Conservation (phyloP, 2,888 invertebrate species). For the Acanthosepion esculentum region DNA sequence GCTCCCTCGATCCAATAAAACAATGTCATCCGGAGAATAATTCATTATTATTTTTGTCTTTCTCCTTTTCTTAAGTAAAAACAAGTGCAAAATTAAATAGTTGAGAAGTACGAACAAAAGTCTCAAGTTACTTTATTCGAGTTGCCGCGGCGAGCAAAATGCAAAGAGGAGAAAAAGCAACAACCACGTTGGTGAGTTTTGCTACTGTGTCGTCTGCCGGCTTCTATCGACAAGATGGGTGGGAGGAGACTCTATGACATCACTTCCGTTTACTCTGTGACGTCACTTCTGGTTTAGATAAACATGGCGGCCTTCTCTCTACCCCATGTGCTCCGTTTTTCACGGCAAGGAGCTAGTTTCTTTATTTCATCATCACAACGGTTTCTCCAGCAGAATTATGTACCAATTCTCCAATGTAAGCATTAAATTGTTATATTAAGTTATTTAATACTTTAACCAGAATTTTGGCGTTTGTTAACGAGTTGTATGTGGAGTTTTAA, state of each 20-base stretch:
- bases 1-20: conserved; percentile 83
- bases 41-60: neutral
- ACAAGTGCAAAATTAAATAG: neutral
- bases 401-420: neutral
- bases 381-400: neutral
- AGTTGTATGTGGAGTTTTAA: too few relatives aligned
- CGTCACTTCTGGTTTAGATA: neutral
- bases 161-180: neutral
- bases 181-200: too few relatives aligned
- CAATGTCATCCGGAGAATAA: conserved; percentile 51
- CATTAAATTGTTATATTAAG: neutral
- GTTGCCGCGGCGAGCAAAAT: neutral
- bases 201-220: conserved; percentile 38
- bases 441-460: neutral
- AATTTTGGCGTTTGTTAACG: too few relatives aligned
- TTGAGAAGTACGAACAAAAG: neutral
- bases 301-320: neutral
- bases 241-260: neutral
- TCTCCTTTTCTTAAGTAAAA: neutral
- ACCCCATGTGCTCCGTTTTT: neutral
- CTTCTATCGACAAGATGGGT: neutral
- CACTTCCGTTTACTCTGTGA: neutral
- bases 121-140: neutral
- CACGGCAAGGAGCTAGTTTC: neutral
- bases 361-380: neutral